Percentiles rank a stretch among this genome's conserved stretches.
Conservation (phyloP, 2,888 invertebrate species). For the Hylaea fasciaria region DNA sequence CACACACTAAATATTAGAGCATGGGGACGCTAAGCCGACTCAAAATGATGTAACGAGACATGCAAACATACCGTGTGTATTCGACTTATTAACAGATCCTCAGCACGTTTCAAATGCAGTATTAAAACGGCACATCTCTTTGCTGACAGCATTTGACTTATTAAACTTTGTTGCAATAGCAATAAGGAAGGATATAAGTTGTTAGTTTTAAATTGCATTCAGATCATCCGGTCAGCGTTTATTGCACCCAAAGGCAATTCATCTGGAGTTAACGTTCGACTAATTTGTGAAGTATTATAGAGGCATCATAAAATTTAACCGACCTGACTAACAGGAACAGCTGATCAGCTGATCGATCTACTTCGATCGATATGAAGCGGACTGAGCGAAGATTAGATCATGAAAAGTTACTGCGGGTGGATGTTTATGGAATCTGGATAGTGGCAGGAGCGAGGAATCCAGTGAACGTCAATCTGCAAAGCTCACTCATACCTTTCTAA, state of each 20-base stretch:
- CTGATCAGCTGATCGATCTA: conserved; percentile 69
- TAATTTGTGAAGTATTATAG: conserved; percentile 81
- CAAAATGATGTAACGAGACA: conserved; percentile 79
- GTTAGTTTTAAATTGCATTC: conserved; percentile 65
- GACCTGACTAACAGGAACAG: conserved; percentile 60
- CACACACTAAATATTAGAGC: conserved; percentile 80
- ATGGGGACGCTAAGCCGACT: conserved; percentile 76
- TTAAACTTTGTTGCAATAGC: conserved; percentile 36
- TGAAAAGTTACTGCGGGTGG: too few species aligned
- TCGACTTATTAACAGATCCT: conserved; percentile 80
- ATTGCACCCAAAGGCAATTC: conserved; percentile 81
- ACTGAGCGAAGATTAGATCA: conserved; percentile 16
- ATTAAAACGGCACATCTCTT: conserved; percentile 44
- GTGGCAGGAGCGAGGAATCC: too few species aligned
- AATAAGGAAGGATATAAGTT: conserved; percentile 42
- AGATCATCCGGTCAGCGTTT: conserved; percentile 75
- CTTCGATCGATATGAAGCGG: conserved; percentile 51
- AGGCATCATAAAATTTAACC: conserved; percentile 68
- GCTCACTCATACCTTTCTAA: too few species aligned
- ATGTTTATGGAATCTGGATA: too few species aligned
- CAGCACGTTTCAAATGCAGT: conserved; percentile 51
- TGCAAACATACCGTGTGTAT: conserved; percentile 78
- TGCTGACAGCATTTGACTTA: conserved; percentile 18
- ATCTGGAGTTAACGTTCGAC: conserved; percentile 79
- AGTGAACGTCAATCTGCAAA: too few species aligned